A percentile compares a stretch with the other conserved stretches of the same genome.
phyloP scores from a whole-genome alignment of 2,797 vertebrate species.

The Microtus californicus region DNA sequence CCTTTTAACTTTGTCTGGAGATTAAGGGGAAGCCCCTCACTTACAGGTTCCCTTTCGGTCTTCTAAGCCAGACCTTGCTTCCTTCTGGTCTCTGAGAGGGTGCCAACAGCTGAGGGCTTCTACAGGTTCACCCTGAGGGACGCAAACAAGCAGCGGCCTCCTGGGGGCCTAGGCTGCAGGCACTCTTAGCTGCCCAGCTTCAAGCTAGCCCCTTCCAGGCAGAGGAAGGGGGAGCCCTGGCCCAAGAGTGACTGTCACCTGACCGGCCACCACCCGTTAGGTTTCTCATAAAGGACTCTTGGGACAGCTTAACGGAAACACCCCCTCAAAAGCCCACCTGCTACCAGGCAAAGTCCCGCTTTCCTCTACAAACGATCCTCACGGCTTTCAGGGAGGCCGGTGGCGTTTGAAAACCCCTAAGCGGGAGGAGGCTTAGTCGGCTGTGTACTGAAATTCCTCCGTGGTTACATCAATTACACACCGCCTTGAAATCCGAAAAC shows the following conservation, averaged over 20 bases:
- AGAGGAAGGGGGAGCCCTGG: neutral
- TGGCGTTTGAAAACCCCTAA: neutral
- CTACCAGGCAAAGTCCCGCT: neutral
- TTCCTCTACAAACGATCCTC: neutral
- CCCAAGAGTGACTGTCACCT: neutral
- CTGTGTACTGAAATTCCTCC: conserved; percentile 17
- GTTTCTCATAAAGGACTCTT: neutral
- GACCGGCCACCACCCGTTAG: fast-evolving
- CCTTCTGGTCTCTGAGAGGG: neutral
- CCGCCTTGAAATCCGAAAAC: conserved; percentile 41
- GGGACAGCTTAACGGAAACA: neutral
- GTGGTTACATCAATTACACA: neutral
- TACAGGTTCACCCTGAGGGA: fast-evolving
- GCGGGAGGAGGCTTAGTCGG: neutral
- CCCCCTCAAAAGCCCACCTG: neutral
- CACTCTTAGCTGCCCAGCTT: neutral
- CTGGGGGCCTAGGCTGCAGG: neutral
- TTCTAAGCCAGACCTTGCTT: neutral
- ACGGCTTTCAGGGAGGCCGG: neutral
- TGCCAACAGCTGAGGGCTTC: neutral
- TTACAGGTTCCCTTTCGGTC: neutral
- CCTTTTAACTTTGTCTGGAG: neutral
- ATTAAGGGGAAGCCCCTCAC: neutral
- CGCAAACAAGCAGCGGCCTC: neutral
- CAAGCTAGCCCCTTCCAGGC: neutral